Evolutionary conservation across 2,888 invertebrate species (phyloP), one percentile per base, ranked within the genome.

Genomic region (Stramonita haemastoma): DNA sequence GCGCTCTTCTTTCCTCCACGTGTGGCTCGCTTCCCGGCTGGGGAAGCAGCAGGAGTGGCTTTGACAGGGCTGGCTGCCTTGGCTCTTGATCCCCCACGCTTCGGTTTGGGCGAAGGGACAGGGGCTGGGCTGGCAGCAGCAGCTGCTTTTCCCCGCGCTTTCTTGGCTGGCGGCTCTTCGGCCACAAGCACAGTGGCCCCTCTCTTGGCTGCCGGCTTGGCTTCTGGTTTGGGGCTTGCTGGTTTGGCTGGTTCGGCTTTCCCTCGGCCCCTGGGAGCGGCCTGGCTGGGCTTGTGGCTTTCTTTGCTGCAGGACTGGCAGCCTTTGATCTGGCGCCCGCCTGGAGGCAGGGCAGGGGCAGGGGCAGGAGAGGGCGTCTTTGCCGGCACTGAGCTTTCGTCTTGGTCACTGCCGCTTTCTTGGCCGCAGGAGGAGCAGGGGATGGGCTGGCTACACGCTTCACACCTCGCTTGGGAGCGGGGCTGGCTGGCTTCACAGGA

Each of bases 381-480:
- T 83, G 83, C 46, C 13, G n/a, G n/a, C 6, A 19, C 22, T 22
- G 15, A n/a, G 77, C 29, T 29, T 77, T 26, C 4, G 34, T 46
- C 85, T 46, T 70, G n/a, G 29, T 19, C 11, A 46, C 29, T 4
- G 87, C 87, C 73, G 87, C 73, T 46, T 73, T 87, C 46, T 87
- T 87, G 70, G 87, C 86, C 17, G 73, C 46, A 15, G 87, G 46
- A 22, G 73, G 73, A 4, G 26, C n/a, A 17, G 56, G 73, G 36
- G 87, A 15, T 26, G 57, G 32, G 32, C 73, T 90, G 26, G 86
- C 77, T 70, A 83, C 83, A 32, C 83, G 57, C 79, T 73, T 87
- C 26, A 77, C 29, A 22, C 90, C 89, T 32, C 87, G 57, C 73
- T 90, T 89, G 46, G 81, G 66, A n/a, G 56, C 86, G n/a, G 86